Base-by-base conservation (phyloP, 2,888 invertebrate species). In the Sphaerophoria taeniata region DNA sequence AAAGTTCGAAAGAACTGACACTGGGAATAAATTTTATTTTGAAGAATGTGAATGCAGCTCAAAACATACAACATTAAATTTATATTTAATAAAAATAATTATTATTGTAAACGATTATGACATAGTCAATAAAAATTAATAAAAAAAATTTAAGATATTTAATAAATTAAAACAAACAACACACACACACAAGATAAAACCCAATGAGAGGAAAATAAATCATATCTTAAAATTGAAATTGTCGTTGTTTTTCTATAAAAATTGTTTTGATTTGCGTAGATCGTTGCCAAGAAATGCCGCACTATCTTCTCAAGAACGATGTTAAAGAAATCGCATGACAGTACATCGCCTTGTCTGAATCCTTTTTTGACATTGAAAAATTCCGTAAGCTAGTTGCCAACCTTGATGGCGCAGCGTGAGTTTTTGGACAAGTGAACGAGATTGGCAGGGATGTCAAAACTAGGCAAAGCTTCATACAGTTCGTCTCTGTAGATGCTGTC, bases 41-140 rank as follows among this genome's bases (percentile, higher is more conserved):
- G 16, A 58, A 60, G 70, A 77, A 81, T 77, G 69, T 85, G 63
- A 85, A 80, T 74, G 81, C 85, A 85, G 81, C 81, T 85, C 81
- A 83, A 77, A 78, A 78, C 49, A 77, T 76, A 83, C 39, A 73
- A 80, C 80, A 79, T 75, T 72, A 85, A 69, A 85, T 63, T 81
- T 81, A 85, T 81, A 76, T 72, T 80, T 85, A 80, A 81, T 77
- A 63, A 85, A 63, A 76, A 85, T 85, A 80, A 81, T 77, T 58
- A 85, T 65, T 81, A 85, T 85, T 85, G 72, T 85, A 85, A 76
- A 85, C 76, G 80, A 80, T 85, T 81, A 85, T 85, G 85, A 85
- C 85, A 81, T 85, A 85, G 85, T 85, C 85, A 85, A 85, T 77
- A 85, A 81, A 73, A 81, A 55, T 60, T 34, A 34, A 58, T 63